Base-by-base conservation (phyloP, 2,888 invertebrate species). In the Eudemis profundana region DNA sequence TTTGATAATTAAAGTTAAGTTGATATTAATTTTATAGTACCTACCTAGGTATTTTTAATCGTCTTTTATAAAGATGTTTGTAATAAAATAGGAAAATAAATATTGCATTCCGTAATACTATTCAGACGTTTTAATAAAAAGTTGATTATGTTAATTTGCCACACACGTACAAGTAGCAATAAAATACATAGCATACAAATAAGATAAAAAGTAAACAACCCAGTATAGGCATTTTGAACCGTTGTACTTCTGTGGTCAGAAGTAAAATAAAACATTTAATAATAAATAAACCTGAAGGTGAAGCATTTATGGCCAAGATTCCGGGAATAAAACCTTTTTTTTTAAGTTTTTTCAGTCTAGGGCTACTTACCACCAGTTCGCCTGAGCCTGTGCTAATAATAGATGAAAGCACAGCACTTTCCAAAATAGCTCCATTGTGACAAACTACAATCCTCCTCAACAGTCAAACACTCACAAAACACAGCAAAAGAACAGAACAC, bases 331-430 rank as follows among this genome's bases (percentile, higher is more conserved):
- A 38, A 53, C 14, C 29, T 21, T 60, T 60, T 47, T 53, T 33
- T 33, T 33, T 33, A 47, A 51, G 15, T 17, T 53, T 53, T 60
- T 62, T 63, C 33, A 61, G 46, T 33, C 56, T 46, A 64, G 23
- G 47, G 44, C 17, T 62, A 87, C 91, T 90, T 83, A 92, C 91
- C 91, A 92, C 91, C 91, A 92, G 68, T 87, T 90, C 66, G 86
- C 89, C 68, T 84, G 70, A 51, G 84, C 85, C 71, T 90, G 85
- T 68, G 85, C 78, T 61, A 90, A 74, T 62, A 91, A 72, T 57
- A 90, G 74, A 67, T 89, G 74, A 69, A 77, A 83, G 72, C 83
- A 86, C 74, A 88, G 73, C 75, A 89, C 80, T 85, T 85, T 88
- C 87, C 87, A 87, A 81, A 89, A 78, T 72, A 89, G 78, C 88